These are phyloP conservation scores for Fragum sueziense DNA, from an alignment of 2,888 invertebrate species.

Conservation along the genomic window DNA sequence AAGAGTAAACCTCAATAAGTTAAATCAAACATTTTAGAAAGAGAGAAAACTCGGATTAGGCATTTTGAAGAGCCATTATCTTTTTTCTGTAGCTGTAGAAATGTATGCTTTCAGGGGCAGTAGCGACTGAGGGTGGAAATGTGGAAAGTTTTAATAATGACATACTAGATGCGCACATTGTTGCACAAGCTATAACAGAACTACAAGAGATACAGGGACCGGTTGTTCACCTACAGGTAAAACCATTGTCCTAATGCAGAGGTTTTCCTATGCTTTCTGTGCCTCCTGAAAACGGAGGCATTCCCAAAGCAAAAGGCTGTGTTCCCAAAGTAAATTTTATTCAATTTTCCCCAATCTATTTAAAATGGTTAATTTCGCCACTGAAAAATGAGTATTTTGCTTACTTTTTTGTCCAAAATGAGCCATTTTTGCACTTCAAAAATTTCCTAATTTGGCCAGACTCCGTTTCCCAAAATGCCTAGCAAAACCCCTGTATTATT, in stretches of 20 bases:
- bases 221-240: conserved; percentile 5
- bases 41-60: neutral
- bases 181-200: conserved; percentile 63
- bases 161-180: conserved; percentile 57
- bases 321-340: conserved; percentile 1
- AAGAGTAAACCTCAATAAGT: neutral
- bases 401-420: no score
- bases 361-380: neutral
- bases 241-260: conserved; percentile 41
- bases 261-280: conserved; percentile 58
- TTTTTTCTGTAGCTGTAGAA: neutral
- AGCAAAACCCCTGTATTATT: no score
- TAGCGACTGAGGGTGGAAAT: neutral
- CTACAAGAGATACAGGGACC: conserved; percentile 55
- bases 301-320: conserved; percentile 53
- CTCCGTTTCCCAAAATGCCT: no score
- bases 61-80: neutral
- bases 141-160: conserved; percentile 23
- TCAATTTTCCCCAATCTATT: neutral
- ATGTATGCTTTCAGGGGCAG: neutral
- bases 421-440: no score
- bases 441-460: no score
- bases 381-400: neutral
- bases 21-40: neutral
- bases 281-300: conserved; percentile 59